phyloP scores from a whole-genome alignment of 2,888 invertebrate genomes.

The Ceraclea dissimilis region DNA sequence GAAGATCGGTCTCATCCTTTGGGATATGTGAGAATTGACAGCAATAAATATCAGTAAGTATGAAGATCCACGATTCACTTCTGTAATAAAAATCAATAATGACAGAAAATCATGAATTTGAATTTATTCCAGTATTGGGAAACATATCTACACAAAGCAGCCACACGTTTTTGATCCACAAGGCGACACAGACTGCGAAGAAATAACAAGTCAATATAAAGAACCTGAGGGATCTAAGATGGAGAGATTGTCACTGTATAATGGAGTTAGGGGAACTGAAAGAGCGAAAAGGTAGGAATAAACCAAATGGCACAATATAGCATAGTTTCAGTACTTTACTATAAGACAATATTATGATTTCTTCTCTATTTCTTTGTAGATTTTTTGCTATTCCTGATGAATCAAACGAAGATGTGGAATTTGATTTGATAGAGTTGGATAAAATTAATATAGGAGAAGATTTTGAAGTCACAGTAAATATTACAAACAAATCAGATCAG shows the following conservation, averaged over 20 bases:
- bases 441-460: slow-evolving; percentile 62
- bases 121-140: slow-evolving; percentile 56
- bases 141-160: slow-evolving; percentile 66
- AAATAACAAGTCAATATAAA: slow-evolving; percentile 65
- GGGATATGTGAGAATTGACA: slow-evolving; percentile 61
- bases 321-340: not conserved
- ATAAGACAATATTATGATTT: not conserved
- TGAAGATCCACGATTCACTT: not conserved
- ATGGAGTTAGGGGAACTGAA: slow-evolving; percentile 62
- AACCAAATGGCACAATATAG: too few species aligned
- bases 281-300: slow-evolving; percentile 51
- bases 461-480: slow-evolving; percentile 58
- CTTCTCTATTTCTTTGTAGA: slow-evolving; percentile 29
- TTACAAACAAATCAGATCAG: slow-evolving; percentile 53
- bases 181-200: slow-evolving; percentile 63
- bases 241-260: slow-evolving; percentile 66
- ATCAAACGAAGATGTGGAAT: slow-evolving; percentile 53
- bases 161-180: slow-evolving; percentile 64
- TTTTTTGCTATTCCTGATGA: slow-evolving; percentile 54
- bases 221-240: slow-evolving; percentile 62
- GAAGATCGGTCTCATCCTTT: slow-evolving; percentile 54
- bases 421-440: slow-evolving; percentile 59
- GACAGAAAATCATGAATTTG: not conserved
- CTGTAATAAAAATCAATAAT: not conserved
- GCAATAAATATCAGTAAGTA: slow-evolving; percentile 66